These are phyloP conservation scores for Hirtodrosophila confusa DNA, from an alignment of 2,888 invertebrate genomes.

Conservation along the genomic window DNA sequence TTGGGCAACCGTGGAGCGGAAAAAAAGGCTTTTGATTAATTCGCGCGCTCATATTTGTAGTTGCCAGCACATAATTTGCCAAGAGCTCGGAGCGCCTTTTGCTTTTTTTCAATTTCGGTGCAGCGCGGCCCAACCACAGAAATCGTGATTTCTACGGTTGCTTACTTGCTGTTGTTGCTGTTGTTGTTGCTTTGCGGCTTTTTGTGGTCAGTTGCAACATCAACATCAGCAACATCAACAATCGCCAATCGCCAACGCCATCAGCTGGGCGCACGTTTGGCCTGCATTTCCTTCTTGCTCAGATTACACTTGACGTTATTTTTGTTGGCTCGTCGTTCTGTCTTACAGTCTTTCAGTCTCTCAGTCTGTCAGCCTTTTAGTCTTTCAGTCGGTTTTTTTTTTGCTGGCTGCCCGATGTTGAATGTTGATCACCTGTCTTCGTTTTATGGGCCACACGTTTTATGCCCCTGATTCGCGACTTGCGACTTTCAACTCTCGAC, in stretches of 20 bases:
- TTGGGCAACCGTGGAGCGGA: conserved; percentile 62
- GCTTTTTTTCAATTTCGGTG: conserved; percentile 52
- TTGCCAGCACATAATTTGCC: conserved; percentile 79
- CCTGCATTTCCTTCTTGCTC: conserved; percentile 78
- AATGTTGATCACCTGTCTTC: conserved; percentile 73
- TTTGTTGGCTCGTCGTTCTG: conserved; percentile 11
- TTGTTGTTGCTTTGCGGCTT: conserved; percentile 40
- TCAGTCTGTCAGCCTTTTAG: not conserved
- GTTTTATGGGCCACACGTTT: conserved; percentile 77
- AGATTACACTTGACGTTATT: conserved; percentile 78
- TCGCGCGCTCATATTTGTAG: conserved; percentile 78
- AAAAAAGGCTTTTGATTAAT: conserved; percentile 73
- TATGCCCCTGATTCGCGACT: conserved; percentile 62
- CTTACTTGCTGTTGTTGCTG: conserved; percentile 2
- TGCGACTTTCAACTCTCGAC: conserved; percentile 58
- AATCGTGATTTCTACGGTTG: conserved; percentile 75
- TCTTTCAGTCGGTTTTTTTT: conserved; percentile 10
- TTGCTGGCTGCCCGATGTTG: conserved; percentile 23
- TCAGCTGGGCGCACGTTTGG: conserved; percentile 78
- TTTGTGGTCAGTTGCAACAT: conserved; percentile 76
- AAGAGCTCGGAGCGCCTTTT: conserved; percentile 70
- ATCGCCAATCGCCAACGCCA: conserved; percentile 75
- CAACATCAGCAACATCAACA: conserved; percentile 60
- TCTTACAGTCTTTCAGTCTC: not conserved
- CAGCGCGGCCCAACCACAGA: conserved; percentile 57